Evolutionary conservation across 1,140 invertebrate genomes (phyloP).

Genomic region (Ectropis grisescens): DNA sequence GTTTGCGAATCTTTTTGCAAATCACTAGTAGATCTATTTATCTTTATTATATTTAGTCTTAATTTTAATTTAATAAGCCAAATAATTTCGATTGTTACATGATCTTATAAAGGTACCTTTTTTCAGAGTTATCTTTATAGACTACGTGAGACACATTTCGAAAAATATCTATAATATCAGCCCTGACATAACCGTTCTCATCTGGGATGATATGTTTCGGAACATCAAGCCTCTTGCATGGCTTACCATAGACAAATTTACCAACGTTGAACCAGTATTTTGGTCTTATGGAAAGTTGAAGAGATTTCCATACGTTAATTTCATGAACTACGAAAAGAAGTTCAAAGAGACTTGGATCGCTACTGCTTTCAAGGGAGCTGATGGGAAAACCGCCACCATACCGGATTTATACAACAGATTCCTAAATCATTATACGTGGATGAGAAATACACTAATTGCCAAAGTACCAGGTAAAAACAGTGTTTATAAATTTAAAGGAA

Average conservation of each 20-base stretch:
- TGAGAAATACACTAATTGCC: slow-evolving; percentile 33
- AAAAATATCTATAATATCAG: slow-evolving; percentile 75
- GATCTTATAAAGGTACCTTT: no score
- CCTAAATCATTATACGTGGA: slow-evolving; percentile 46
- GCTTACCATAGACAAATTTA: slow-evolving; percentile 76
- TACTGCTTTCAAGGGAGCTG: slow-evolving; percentile 91
- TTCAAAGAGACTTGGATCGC: slow-evolving; percentile 89
- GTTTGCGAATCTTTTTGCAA: no score
- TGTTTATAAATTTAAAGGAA: slow-evolving; percentile 41
- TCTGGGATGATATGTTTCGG: slow-evolving; percentile 97
- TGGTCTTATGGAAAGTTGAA: slow-evolving; percentile 78
- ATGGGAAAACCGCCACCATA: slow-evolving; percentile 82
- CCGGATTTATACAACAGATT: slow-evolving; percentile 59
- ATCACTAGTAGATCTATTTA: no score
- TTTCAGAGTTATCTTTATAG: slow-evolving; percentile 76
- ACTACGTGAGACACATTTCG: slow-evolving; percentile 77
- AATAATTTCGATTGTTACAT: no score
- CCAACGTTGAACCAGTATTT: slow-evolving; percentile 87
- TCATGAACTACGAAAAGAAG: slow-evolving; percentile 31
- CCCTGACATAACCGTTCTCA: slow-evolving; percentile 79
- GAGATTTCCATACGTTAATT: slow-evolving; percentile 21
- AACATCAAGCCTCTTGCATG: slow-evolving; percentile 77
- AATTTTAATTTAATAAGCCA: no score
- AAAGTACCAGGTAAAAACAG: slow-evolving; percentile 33
- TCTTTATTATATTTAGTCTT: no score